phyloP scores from a whole-genome alignment of 2,797 vertebrate genomes.

The Clarias laeviceps region DNA sequence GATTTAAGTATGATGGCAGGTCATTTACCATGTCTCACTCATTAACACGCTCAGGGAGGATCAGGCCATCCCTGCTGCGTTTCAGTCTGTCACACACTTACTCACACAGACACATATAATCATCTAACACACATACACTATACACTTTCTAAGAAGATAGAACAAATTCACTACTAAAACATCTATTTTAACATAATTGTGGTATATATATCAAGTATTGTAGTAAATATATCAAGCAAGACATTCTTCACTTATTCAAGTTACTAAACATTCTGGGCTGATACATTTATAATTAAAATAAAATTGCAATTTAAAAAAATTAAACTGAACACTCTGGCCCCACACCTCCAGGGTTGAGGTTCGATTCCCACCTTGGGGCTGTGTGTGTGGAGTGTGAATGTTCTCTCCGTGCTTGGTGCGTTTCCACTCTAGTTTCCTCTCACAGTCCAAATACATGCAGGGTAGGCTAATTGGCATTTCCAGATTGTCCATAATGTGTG shows the following conservation, averaged over 20 bases:
- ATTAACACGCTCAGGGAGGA: constrained; percentile 40
- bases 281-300: background rate
- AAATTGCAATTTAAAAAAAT: background rate
- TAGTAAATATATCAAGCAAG: background rate
- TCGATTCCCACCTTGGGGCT: too few relatives aligned
- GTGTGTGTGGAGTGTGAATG: too few relatives aligned
- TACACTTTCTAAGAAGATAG: background rate
- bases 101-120: background rate
- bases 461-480: too few relatives aligned
- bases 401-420: too few relatives aligned
- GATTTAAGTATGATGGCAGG: constrained; percentile 7
- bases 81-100: constrained; percentile 14
- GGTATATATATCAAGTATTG: too few relatives aligned
- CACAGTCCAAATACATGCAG: too few relatives aligned
- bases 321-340: too few relatives aligned
- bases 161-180: background rate
- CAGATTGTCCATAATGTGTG: too few relatives aligned
- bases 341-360: too few relatives aligned
- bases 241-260: background rate
- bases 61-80: constrained; percentile 9
- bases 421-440: too few relatives aligned
- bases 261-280: background rate
- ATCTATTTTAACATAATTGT: background rate
- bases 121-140: background rate
- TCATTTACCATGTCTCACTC: constrained; percentile 40